Percentiles rank a stretch among this genome's conserved stretches.
Conservation (phyloP, 2,113 vertebrate species). For the Cinclus mexicanus region DNA sequence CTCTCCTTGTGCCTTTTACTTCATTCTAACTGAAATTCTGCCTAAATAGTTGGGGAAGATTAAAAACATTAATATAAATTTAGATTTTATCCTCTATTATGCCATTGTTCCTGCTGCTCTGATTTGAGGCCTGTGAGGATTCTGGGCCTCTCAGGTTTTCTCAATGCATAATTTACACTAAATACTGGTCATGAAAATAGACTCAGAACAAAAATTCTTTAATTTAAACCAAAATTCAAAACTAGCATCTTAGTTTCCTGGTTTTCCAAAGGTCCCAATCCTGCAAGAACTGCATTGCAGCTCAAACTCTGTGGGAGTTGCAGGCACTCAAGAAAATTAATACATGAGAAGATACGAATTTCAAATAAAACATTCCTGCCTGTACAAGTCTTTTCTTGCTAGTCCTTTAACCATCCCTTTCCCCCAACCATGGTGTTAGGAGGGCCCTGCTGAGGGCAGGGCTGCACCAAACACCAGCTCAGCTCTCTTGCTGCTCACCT, state of each 20-base stretch:
- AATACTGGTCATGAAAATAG: not conserved
- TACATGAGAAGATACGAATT: not conserved
- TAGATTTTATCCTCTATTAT: not conserved
- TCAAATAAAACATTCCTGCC: constrained; percentile 23
- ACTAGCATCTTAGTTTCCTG: not conserved
- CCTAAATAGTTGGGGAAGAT: not conserved
- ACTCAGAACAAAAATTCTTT: not conserved
- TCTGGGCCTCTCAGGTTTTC: not conserved
- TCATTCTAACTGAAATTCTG: not conserved
- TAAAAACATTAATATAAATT: not conserved
- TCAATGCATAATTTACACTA: not conserved
- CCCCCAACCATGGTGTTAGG: not conserved
- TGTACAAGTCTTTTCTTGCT: constrained; percentile 23
- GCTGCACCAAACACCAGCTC: not conserved
- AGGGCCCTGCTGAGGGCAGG: not conserved
- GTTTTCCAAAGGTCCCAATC: not conserved
- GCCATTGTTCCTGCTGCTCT: not conserved
- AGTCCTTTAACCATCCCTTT: not conserved
- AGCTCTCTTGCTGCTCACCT: not conserved
- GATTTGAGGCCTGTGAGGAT: not conserved
- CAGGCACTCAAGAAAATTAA: not conserved
- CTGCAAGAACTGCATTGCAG: not conserved
- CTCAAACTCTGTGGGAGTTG: not conserved
- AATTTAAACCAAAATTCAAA: not conserved
- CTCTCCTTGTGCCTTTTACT: not conserved